Evolutionary conservation across 2,888 invertebrate genomes (phyloP), one percentile per base, ranked within the genome.

Genomic region (Kuschelorhynchus macadamiae): DNA sequence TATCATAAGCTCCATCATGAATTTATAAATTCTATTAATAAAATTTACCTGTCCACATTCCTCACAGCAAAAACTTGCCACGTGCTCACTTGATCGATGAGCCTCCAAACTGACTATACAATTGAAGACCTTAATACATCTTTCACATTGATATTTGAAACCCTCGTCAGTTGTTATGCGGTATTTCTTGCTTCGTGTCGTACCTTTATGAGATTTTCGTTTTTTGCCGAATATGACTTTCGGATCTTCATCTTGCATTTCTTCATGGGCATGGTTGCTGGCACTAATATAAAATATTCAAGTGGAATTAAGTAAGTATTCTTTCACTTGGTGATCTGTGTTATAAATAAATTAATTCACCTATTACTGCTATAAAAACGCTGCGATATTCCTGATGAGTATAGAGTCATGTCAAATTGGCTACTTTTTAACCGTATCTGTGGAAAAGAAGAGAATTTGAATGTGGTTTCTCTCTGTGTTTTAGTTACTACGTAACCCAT

Each of bases 91-190:
- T 47, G 82, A 79, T 9, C 83, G 75, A 64, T 84, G 84, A 5
- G 63, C 57, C 63, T 83, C 83, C 62, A 84, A 71, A 49, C 81
- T 80, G 2, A 71, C 63, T 17, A 83, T 77, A 20, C 74, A 77
- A 59, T 79, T 76, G 65, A 81, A 83, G 14, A 82, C 78, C 46
- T 79, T 75, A 3, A 79, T 72, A 68, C 84, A 84, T 4, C 82
- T 71, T 72, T 84, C 84, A 72, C 84, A 84, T 65, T 84, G 84
- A 72, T 82, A 84, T 55, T 80, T 81, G 66, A 76, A 82, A 1
- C 82, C 82, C 9, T 80, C 76, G 16, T 79, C 79, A 8, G 55
- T 55, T n/a, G 41, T 42, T 7, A 39, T 39, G 32, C 56, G 39
- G 9, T 33, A 33, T 49, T 64, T 64, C 30, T 64, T 64, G 41